Base-by-base conservation (phyloP, 2,888 invertebrate genomes). In the Tinea semifulvella region DNA sequence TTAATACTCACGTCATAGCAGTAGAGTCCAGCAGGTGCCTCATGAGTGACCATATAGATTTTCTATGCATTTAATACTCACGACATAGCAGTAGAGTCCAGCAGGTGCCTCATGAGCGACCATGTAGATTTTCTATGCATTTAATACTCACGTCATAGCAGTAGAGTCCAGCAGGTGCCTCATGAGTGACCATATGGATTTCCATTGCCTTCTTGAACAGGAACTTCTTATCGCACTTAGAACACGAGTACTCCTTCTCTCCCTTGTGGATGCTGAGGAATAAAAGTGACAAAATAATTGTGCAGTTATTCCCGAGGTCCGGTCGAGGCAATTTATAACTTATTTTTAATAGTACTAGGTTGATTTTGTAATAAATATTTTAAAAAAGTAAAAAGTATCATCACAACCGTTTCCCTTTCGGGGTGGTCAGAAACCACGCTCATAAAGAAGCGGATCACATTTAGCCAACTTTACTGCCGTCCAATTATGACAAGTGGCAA, bases 191-290 rank as follows among this genome's bases (percentile, higher is more conserved):
- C 2, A 63, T 50, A 11, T 79, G 79, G 0, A 75, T 54, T 44
- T 75, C 61, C 63, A 75, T 63, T 0, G 76, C 72, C 44, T 69
- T 72, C 51, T 75, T 76, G 58, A 77, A 76, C 5, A 73, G 56
- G 50, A 79, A 79, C 43, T 50, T 50, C 49, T 77, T 77, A 10
- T 55, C 65, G 19, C 45, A 45, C 11, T 39, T 22, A 0, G 62
- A 55, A 20, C 79, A 79, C 1, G 55, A 49, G 58, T 67, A 66
- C 50, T 77, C 76, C 47, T 76, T 79, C 50, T 63, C 68, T 0
- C 75, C 76, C 1, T 53, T 54, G 53, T 79, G 79, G 20, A 76
- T 73, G 13, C 79, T 79, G 59, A 0, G 17, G 45, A 4, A 40
- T 6, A 22, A 28, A 31, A 45, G 11, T 40, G 20, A 11, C 10